Evolutionary conservation across 2,113 vertebrate species (phyloP), one percentile per base, ranked within the genome.

Genomic region (Bubo scandiacus): DNA sequence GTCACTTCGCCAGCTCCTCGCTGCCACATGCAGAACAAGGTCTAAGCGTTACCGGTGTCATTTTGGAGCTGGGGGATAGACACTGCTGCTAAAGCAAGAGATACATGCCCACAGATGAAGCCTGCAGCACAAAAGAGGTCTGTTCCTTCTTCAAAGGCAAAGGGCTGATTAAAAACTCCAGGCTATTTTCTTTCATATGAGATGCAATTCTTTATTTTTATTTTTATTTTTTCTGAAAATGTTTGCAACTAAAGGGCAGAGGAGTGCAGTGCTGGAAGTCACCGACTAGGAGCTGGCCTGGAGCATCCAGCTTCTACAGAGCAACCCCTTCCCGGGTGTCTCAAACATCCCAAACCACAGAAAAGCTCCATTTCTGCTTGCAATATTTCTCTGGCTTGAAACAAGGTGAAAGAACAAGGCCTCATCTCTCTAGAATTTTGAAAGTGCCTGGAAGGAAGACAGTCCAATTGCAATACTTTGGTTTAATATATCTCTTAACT

Each of bases 11-110:
- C 52, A 51, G 52, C 70, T 67, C 45, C 52, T 58, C 15, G 5
- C 23, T 12, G 23, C 9, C 54, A 43, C 2, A 9, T 2, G 21
- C 5, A 3, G 51, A 17, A 42, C 4, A 8, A 81, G n/a, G 25
- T n/a, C 42, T 6, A 11, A 65, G 42, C 1, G 4, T 40, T 19
- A 15, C n/a, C 42, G 8, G 23, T 5, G 1, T 23, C 40, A 4
- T n/a, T 81, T 65, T 1, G 11, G 49, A 29, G 68, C 36, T 9
- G 36, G 77, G 57, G 66, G 26, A 81, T 26, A 3, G 21, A 11
- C 36, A 27, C 16, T 6, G 3, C 45, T 15, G 38, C 45, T 62
- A 43, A 52, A 51, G 12, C 20, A 34, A 83, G 36, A 42, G 16
- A 15, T 14, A 10, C 1, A 6, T 7, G 54, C 23, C 32, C 20